Percentiles rank a stretch among this genome's conserved stretches.
These are phyloP conservation scores for Microcebus griseorufus DNA, from an alignment of 2,113 vertebrate species.

Conservation along the genomic window DNA sequence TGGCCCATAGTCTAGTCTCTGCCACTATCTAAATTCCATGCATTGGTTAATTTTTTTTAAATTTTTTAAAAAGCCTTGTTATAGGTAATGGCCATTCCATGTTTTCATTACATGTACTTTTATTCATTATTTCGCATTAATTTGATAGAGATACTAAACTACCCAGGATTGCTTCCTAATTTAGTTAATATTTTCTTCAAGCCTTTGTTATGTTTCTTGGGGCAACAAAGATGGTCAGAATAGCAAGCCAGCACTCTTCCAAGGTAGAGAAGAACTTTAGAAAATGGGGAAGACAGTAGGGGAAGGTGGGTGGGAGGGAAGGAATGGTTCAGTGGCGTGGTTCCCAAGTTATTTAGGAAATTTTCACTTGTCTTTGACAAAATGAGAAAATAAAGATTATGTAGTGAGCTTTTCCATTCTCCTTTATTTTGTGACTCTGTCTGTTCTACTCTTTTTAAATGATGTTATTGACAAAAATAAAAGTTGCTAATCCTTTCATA, in stretches of 20 bases:
- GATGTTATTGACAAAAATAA: not conserved
- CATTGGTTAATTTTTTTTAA: not conserved
- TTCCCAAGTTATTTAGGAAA: not conserved
- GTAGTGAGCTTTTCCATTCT: not conserved
- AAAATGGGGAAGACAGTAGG: not conserved
- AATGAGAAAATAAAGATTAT: not conserved
- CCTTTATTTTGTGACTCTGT: not conserved
- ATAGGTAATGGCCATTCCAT: not conserved
- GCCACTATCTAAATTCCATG: not conserved
- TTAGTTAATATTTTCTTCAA: slow-evolving; percentile 44
- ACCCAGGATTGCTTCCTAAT: not conserved
- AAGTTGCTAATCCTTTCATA: not conserved
- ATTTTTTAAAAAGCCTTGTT: not conserved
- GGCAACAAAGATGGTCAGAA: not conserved
- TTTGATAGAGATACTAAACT: not conserved
- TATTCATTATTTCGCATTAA: not conserved
- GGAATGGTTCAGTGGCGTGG: not conserved
- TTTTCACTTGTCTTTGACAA: not conserved
- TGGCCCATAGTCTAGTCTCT: not conserved
- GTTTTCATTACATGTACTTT: not conserved
- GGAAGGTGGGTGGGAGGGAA: not conserved
- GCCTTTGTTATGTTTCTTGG: not conserved
- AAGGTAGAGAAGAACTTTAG: not conserved
- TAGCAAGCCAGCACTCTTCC: not conserved
- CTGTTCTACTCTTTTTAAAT: not conserved